These are phyloP conservation scores for Elegia similella DNA, from an alignment of 2,888 invertebrate species.

Conservation along the genomic window DNA sequence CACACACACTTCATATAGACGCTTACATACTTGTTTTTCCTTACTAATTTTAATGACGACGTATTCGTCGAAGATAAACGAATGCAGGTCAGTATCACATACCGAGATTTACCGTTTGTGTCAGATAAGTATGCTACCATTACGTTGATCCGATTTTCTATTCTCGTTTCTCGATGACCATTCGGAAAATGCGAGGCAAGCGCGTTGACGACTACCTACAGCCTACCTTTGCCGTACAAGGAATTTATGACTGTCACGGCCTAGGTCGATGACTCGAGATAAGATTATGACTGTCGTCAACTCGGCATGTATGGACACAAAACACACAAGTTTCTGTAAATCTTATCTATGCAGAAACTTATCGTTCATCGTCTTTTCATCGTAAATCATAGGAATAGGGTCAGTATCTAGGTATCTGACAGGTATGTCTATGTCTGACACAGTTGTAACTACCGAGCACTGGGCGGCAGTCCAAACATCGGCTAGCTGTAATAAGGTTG, in stretches of 20 bases:
- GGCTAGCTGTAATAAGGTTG: not conserved
- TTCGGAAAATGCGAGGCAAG: slow-evolving; percentile 25
- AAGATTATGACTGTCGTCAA: not conserved
- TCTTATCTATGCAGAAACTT: too few species aligned
- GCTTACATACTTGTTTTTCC: too few species aligned
- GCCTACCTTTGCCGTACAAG: slow-evolving; percentile 29
- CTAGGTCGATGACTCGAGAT: slow-evolving; percentile 37
- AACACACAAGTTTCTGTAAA: too few species aligned
- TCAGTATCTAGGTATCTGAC: not conserved
- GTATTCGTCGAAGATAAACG: slow-evolving; percentile 1
- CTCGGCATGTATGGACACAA: not conserved
- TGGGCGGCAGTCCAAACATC: not conserved
- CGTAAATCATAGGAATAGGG: not conserved
- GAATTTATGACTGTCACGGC: slow-evolving; percentile 41
- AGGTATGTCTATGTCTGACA: not conserved
- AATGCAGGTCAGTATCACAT: slow-evolving; percentile 12
- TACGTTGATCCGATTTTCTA: slow-evolving; percentile 24
- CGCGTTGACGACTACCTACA: slow-evolving; percentile 17
- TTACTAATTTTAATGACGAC: too few species aligned
- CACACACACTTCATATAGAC: too few species aligned
- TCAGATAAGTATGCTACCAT: slow-evolving; percentile 22
- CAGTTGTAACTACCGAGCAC: not conserved
- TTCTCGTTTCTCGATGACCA: slow-evolving; percentile 19
- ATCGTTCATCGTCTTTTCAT: not conserved
- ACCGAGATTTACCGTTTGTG: slow-evolving; percentile 13